Evolutionary conservation across 1,140 invertebrate genomes (phyloP).

Genomic region (Ceratina australensis): DNA sequence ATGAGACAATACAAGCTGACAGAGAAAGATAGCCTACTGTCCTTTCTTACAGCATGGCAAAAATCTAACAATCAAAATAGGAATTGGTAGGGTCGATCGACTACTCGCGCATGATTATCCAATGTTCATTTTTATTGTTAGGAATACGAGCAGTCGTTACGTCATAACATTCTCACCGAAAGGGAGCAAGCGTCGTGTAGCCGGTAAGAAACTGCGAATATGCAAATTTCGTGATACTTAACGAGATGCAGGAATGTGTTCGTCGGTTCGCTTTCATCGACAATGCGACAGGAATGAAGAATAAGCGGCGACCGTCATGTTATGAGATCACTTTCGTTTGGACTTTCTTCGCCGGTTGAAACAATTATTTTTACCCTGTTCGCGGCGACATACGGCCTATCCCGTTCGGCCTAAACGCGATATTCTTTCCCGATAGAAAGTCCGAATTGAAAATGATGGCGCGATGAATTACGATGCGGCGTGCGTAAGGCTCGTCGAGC

Average conservation of each 20-base stretch:
- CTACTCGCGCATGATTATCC: neutral
- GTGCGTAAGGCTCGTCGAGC: constrained; percentile 44
- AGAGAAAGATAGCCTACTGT: too few relatives aligned
- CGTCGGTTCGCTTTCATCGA: constrained; percentile 59
- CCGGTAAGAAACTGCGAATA: constrained; percentile 49
- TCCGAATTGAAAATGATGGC: constrained; percentile 53
- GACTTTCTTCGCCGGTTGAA: constrained; percentile 56
- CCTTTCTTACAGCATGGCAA: too few relatives aligned
- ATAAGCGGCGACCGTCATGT: constrained; percentile 44
- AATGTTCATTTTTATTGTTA: neutral
- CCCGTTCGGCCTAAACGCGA: constrained; percentile 37
- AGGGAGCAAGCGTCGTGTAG: constrained; percentile 10
- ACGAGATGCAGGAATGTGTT: constrained; percentile 50
- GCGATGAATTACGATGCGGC: constrained; percentile 51
- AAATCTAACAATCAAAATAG: neutral
- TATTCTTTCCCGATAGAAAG: constrained; percentile 61
- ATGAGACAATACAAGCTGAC: neutral
- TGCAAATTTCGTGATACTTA: constrained; percentile 48
- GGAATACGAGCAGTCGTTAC: constrained; percentile 32
- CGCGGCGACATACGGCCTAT: constrained; percentile 2
- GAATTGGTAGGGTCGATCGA: neutral
- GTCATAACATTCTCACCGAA: constrained; percentile 26
- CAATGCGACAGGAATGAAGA: constrained; percentile 58
- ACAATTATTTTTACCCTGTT: constrained; percentile 34
- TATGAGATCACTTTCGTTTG: constrained; percentile 67